Base-by-base conservation (phyloP, 2,888 invertebrate species). In the Lithosia quadra region DNA sequence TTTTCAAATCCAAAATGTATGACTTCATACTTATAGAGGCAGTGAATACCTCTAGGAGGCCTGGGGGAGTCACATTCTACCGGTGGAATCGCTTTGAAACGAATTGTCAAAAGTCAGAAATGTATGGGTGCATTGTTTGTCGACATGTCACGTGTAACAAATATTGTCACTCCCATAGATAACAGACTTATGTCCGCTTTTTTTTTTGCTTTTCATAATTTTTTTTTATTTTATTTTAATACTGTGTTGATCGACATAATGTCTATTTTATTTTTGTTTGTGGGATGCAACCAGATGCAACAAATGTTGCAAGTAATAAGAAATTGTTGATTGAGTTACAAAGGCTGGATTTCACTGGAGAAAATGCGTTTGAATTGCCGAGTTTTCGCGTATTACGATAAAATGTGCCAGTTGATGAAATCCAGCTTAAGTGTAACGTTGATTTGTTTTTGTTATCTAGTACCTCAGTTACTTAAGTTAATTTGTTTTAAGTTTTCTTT, bases 401-500 rank as follows among this genome's bases (percentile, higher is more conserved):
- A 28, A 28, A 28, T 28, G 28, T 28, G 2, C 43, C 7, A 43
- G n/a, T n/a, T 0, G n/a, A 9, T 49, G 49, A 49, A 49, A 49
- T 49, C n/a, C n/a, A 49, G n/a, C 8, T 7, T 49, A 34, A 34
- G 34, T 34, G 9, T 10, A 49, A 18, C 34, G 58, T 11, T 58
- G 18, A 33, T 28, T 28, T 57, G 28, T 58, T 59, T 59, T 49
- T 49, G n/a, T 49, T 49, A 13, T 59, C 15, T 22, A 21, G 9
- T 22, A 13, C 33, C 33, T 21, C 15, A 34, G n/a, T 49, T 36
- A 59, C 0, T 36, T 34, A 59, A 22, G 36, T 36, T 5, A 28
- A 28, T 34, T 59, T 59, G 34, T 36, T 60, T 58, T 58, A n/a
- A 22, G 34, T 39, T 36, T 21, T 59, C 18, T 34, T 59, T 59